Percentiles rank a stretch among this genome's conserved stretches.
Conservation (phyloP, 2,797 vertebrate genomes). For the Enteromius unitaeniatus region DNA sequence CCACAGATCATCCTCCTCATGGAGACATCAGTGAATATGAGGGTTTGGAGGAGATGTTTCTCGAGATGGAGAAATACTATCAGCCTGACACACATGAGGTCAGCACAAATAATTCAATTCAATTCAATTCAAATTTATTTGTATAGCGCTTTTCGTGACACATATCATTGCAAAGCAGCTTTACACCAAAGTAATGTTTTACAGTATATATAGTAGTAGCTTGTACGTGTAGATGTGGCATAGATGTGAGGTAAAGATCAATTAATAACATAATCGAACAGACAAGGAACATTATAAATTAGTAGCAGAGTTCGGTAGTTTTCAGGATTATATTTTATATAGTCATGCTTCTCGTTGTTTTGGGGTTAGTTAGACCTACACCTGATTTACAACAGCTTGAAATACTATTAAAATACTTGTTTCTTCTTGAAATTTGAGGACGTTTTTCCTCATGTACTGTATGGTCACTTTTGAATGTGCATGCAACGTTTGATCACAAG, state of each 20-base stretch:
- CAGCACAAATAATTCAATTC: neutral
- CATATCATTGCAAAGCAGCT: too few species aligned
- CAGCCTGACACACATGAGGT: constrained; percentile 50
- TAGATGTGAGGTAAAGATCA: too few species aligned
- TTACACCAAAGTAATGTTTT: too few species aligned
- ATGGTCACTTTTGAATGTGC: neutral
- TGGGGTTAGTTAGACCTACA: neutral
- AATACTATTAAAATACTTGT: neutral
- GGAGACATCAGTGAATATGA: constrained; percentile 13
- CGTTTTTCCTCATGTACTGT: neutral
- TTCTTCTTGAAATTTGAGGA: neutral
- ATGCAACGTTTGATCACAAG: neutral
- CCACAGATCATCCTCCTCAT: neutral
- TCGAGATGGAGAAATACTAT: constrained; percentile 68
- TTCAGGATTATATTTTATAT: neutral
- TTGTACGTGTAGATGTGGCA: too few species aligned
- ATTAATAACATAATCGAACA: too few species aligned
- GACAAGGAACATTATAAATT: too few species aligned
- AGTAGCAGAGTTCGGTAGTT: too few species aligned
- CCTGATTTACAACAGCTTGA: neutral
- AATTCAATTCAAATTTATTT: too few species aligned
- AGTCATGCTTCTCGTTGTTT: neutral
- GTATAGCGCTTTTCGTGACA: too few species aligned
- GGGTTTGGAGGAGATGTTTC: constrained; percentile 66
- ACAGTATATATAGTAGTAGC: too few species aligned